Conservation (phyloP, 2,797 vertebrate genomes). For the Tympanoctomys barrerae region DNA sequence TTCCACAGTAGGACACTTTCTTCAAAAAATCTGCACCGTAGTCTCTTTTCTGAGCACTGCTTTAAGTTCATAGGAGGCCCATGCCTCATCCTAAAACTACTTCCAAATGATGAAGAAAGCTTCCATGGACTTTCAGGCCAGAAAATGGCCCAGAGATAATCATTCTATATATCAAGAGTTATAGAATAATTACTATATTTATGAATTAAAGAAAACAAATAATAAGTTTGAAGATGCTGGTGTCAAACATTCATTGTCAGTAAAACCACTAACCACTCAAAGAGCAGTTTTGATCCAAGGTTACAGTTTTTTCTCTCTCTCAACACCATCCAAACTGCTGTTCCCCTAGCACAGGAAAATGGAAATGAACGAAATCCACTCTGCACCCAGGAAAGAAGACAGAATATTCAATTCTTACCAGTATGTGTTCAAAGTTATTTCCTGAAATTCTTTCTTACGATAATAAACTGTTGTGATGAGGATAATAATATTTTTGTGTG, state of each 20-base stretch:
- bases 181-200: background rate
- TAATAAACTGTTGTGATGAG: background rate
- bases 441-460: background rate
- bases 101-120: background rate
- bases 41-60: background rate
- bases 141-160: background rate
- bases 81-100: background rate
- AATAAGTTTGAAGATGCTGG: background rate
- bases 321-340: background rate
- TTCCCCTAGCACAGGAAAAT: background rate
- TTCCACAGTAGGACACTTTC: background rate
- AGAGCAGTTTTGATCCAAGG: background rate
- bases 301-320: background rate
- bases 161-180: background rate
- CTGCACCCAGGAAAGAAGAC: background rate
- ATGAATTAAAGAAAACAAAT: background rate
- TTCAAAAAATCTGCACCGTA: background rate
- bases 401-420: background rate
- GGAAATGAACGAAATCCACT: background rate
- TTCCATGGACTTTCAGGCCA: background rate
- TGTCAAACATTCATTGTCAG: background rate
- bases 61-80: background rate
- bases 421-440: background rate
- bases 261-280: background rate
- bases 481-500: background rate